Conservation (phyloP, 1,140 invertebrate species). For the Branchinecta lynchi region DNA sequence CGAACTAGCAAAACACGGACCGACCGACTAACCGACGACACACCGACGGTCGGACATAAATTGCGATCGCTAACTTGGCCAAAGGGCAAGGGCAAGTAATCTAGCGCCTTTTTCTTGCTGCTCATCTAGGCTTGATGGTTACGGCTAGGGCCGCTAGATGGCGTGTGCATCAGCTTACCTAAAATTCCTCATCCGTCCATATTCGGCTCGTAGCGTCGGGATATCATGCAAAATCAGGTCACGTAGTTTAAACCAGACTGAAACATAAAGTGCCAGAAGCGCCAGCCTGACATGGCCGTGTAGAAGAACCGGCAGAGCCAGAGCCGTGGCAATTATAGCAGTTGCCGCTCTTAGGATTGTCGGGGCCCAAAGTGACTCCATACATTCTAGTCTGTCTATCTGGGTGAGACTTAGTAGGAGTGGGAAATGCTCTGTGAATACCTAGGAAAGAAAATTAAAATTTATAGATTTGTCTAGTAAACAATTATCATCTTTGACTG, state of each 20-base stretch:
- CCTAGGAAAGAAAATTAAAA: too few relatives aligned
- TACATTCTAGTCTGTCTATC: constrained; percentile 44
- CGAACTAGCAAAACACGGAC: too few relatives aligned
- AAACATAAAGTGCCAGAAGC: constrained; percentile 44
- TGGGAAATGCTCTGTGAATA: constrained; percentile 44
- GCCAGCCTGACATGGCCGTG: constrained; percentile 40
- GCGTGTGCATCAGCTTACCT: too few relatives aligned
- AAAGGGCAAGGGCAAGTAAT: constrained; percentile 34
- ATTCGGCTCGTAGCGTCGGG: constrained; percentile 39
- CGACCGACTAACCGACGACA: too few relatives aligned
- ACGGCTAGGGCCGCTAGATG: too few relatives aligned
- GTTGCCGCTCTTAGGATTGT: constrained; percentile 42
- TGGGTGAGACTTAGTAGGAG: constrained; percentile 39
- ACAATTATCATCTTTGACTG: too few relatives aligned
- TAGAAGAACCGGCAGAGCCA: constrained; percentile 37
- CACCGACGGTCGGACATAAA: too few relatives aligned
- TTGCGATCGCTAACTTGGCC: too few relatives aligned
- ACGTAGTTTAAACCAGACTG: constrained; percentile 46
- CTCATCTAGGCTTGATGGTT: too few relatives aligned
- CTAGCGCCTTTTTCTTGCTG: too few relatives aligned
- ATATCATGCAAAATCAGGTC: constrained; percentile 42
- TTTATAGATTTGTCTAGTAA: too few relatives aligned
- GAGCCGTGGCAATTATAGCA: constrained; percentile 36
- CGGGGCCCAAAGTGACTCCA: constrained; percentile 48
- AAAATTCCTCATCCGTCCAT: constrained; percentile 26